phyloP scores from a whole-genome alignment of 64 coral and sea anemone genomes.

The Pocillopora verrucosa region DNA sequence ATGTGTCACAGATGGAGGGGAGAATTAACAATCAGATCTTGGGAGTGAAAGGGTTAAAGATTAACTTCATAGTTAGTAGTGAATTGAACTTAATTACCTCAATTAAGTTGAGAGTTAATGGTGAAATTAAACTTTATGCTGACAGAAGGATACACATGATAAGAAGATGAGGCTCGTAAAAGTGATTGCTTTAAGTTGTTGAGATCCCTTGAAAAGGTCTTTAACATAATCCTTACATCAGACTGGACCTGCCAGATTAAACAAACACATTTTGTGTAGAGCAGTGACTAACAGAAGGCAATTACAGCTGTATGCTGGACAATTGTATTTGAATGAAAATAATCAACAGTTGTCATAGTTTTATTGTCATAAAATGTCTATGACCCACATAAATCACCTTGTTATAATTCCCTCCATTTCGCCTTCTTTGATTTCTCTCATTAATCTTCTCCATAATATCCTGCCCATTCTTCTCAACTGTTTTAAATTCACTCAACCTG shows the following conservation, averaged over 20 bases:
- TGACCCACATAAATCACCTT: constrained; percentile 44
- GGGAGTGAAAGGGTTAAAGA: no score
- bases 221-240: constrained; percentile 81
- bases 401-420: constrained; percentile 81
- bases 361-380: no score
- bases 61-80: no score
- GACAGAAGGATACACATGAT: constrained; percentile 93
- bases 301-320: no score
- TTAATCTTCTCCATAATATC: constrained; percentile 99
- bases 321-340: no score
- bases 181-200: constrained; percentile 77
- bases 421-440: constrained; percentile 64
- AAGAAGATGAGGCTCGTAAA: constrained; percentile 73
- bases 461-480: constrained; percentile 89
- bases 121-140: not conserved
- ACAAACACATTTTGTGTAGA: not conserved
- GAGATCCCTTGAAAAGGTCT: constrained; percentile 83
- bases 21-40: no score
- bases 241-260: constrained; percentile 76
- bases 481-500: constrained; percentile 84
- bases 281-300: no score
- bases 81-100: no score
- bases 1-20: no score
- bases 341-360: no score
- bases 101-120: not conserved